Conservation (phyloP, 2,797 vertebrate genomes). For the Bryconaethiops microstoma region DNA sequence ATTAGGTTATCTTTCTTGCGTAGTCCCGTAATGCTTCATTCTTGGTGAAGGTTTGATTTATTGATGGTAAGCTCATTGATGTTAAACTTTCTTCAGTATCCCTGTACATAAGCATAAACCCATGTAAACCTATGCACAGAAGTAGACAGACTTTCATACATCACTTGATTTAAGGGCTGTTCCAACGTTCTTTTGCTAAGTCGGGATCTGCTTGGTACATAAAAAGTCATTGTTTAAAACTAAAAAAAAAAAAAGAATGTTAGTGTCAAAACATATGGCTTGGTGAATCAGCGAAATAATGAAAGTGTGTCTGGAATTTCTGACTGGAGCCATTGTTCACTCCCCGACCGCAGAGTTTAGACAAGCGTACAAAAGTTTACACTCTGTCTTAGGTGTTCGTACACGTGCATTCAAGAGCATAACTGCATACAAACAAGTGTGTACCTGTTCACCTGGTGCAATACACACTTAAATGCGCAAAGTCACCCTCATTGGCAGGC, state of each 20-base stretch:
- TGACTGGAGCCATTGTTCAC: constrained; percentile 66
- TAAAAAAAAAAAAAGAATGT: constrained; percentile 60
- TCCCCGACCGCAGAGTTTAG: constrained; percentile 42
- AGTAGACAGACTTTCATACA: neutral
- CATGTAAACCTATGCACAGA: neutral
- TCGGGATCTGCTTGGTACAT: constrained; percentile 59
- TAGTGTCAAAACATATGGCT: constrained; percentile 68
- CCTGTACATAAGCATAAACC: neutral
- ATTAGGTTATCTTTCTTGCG: neutral
- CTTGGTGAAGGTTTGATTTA: neutral
- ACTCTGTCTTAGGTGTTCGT: neutral
- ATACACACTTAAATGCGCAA: neutral
- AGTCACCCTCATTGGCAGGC: constrained; percentile 21
- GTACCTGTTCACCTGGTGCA: constrained; percentile 3
- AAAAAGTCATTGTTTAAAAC: constrained; percentile 68
- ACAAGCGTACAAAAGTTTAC: constrained; percentile 16
- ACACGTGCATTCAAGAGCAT: neutral
- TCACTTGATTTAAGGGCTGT: constrained; percentile 2
- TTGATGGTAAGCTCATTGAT: neutral
- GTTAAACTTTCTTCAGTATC: neutral
- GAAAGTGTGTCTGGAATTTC: constrained; percentile 69
- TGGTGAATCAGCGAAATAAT: constrained; percentile 61
- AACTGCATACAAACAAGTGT: neutral
- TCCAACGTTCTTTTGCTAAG: constrained; percentile 24
- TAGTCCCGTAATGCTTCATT: neutral